These are phyloP conservation scores for Eurois occulta DNA, from an alignment of 2,888 invertebrate species.

Conservation along the genomic window DNA sequence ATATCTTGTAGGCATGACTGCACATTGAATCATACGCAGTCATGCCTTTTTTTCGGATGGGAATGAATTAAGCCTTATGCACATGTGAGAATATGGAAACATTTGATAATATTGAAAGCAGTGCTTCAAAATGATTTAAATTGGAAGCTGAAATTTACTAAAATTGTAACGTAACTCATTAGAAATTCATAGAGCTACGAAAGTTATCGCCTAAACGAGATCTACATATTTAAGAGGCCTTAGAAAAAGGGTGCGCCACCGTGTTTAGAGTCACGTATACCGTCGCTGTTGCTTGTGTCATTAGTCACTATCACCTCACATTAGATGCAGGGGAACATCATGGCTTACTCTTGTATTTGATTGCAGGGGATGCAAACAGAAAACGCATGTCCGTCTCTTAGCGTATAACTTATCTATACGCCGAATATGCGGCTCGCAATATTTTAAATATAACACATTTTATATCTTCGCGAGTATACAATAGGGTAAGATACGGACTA, in stretches of 20 bases:
- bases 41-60: too few relatives aligned
- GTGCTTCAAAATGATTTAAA: neutral
- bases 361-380: neutral
- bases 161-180: neutral
- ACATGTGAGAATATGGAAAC: neutral
- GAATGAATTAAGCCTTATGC: neutral
- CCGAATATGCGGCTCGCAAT: neutral
- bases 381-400: neutral
- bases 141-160: neutral
- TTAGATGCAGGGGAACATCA: conserved; percentile 1
- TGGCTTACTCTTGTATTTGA: conserved; percentile 1
- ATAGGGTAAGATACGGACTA: conserved; percentile 4
- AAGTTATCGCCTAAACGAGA: neutral
- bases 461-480: neutral
- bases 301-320: conserved; percentile 9
- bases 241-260: neutral
- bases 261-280: conserved; percentile 24
- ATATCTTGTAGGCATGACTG: too few relatives aligned
- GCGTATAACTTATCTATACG: neutral
- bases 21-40: too few relatives aligned
- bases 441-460: conserved; percentile 7
- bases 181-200: neutral
- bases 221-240: neutral
- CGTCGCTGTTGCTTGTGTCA: neutral
- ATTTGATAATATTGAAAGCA: neutral